These are phyloP conservation scores for Ophraella communa DNA, from an alignment of 2,888 invertebrate genomes.

Conservation along the genomic window DNA sequence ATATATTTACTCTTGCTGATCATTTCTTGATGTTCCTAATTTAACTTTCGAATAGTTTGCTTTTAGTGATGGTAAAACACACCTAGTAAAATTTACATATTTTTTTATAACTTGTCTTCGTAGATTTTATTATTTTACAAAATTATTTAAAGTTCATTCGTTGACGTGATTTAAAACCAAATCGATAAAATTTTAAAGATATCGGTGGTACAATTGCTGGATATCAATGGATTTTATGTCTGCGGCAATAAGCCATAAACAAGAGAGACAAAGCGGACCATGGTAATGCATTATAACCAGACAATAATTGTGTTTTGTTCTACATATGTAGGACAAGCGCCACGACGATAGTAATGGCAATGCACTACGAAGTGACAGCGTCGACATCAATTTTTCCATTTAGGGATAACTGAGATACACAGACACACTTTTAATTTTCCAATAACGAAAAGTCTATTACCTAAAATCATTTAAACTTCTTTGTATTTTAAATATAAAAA, in stretches of 20 bases:
- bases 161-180: background rate
- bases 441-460: background rate
- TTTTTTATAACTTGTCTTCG: too few species aligned
- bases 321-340: conserved; percentile 60
- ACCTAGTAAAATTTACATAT: too few species aligned
- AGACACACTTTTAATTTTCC: background rate
- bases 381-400: background rate
- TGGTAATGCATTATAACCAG: conserved; percentile 58
- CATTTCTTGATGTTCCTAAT: too few species aligned
- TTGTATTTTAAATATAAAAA: too few species aligned
- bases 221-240: conserved; percentile 58
- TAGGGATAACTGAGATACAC: background rate
- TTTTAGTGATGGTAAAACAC: too few species aligned
- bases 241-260: conserved; percentile 58
- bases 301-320: conserved; percentile 58
- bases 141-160: too few species aligned
- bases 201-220: conserved; percentile 50
- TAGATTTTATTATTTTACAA: too few species aligned
- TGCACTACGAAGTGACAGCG: conserved; percentile 14
- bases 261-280: conserved; percentile 55
- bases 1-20: too few species aligned
- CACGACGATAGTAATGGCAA: conserved; percentile 49
- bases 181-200: conserved; percentile 1
- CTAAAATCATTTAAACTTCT: too few species aligned
- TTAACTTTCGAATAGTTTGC: too few species aligned